phyloP scores from a whole-genome alignment of 2,113 vertebrate genomes.

The Pica pica region DNA sequence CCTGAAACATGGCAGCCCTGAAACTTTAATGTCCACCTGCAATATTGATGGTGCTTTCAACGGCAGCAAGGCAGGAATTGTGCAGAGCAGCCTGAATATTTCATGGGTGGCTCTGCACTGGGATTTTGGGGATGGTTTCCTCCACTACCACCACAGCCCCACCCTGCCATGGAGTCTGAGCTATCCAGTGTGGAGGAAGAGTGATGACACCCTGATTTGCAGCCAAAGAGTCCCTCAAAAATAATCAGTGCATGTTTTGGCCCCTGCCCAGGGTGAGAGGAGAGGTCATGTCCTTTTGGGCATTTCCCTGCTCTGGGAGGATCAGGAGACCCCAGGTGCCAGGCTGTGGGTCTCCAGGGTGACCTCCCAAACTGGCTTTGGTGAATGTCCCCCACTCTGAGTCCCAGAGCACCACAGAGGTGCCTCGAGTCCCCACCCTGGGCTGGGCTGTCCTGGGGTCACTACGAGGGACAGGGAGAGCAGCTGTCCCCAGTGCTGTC shows the following conservation, averaged over 20 bases:
- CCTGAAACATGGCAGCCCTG: not conserved
- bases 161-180: not conserved
- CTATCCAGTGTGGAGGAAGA: fast-evolving
- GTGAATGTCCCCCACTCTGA: fast-evolving
- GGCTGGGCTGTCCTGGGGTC: not conserved
- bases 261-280: not conserved
- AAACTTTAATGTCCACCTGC: constrained; percentile 45
- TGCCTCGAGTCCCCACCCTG: fast-evolving
- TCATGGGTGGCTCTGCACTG: not conserved
- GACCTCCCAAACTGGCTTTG: not conserved
- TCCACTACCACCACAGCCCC: fast-evolving
- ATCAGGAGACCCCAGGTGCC: fast-evolving
- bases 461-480: fast-evolving
- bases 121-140: not conserved
- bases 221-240: not conserved
- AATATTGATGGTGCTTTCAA: constrained; percentile 21
- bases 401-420: not conserved
- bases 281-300: fast-evolving
- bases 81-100: not conserved
- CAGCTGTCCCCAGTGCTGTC: not conserved
- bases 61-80: not conserved
- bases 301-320: not conserved
- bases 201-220: not conserved
- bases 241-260: fast-evolving
- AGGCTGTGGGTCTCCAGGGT: not conserved